Evolutionary conservation across 1,140 invertebrate species (phyloP).

Genomic region (Drosophila sechellia): DNA sequence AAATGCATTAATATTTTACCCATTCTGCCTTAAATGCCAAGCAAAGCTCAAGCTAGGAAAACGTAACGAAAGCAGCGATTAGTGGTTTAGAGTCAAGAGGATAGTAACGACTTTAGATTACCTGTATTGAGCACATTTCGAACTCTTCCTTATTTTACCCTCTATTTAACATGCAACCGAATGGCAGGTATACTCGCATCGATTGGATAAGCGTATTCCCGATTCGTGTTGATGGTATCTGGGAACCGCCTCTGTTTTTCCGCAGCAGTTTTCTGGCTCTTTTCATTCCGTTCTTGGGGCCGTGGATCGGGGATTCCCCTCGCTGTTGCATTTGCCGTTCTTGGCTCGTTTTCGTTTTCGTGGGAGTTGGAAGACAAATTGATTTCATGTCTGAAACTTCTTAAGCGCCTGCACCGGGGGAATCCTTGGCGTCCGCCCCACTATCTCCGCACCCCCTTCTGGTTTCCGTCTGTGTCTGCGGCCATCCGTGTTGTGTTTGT

Average conservation of each 20-base stretch:
- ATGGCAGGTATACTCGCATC: no score
- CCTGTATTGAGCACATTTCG: no score
- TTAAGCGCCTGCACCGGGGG: slow-evolving; percentile 74
- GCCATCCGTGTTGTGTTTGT: slow-evolving; percentile 25
- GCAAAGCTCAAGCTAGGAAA: no score
- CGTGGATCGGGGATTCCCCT: slow-evolving; percentile 14
- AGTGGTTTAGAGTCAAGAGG: no score
- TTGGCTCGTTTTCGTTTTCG: slow-evolving; percentile 74
- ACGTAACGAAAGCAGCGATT: no score
- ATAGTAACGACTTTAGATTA: no score
- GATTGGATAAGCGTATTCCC: not conserved
- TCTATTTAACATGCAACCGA: no score
- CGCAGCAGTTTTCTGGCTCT: slow-evolving; percentile 27
- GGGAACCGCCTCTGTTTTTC: slow-evolving; percentile 14
- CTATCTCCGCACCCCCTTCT: not conserved
- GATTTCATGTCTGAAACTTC: slow-evolving; percentile 83
- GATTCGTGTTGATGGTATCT: not conserved
- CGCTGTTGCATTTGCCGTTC: slow-evolving; percentile 34
- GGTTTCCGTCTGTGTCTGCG: slow-evolving; percentile 16
- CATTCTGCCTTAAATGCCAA: no score
- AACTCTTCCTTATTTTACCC: no score
- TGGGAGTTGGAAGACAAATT: slow-evolving; percentile 82
- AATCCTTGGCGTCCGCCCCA: slow-evolving; percentile 53
- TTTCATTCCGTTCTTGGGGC: slow-evolving; percentile 29
- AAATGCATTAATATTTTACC: no score